These are phyloP conservation scores for Atherinomorus stipes DNA, from an alignment of 2,113 vertebrate genomes.

Conservation along the genomic window DNA sequence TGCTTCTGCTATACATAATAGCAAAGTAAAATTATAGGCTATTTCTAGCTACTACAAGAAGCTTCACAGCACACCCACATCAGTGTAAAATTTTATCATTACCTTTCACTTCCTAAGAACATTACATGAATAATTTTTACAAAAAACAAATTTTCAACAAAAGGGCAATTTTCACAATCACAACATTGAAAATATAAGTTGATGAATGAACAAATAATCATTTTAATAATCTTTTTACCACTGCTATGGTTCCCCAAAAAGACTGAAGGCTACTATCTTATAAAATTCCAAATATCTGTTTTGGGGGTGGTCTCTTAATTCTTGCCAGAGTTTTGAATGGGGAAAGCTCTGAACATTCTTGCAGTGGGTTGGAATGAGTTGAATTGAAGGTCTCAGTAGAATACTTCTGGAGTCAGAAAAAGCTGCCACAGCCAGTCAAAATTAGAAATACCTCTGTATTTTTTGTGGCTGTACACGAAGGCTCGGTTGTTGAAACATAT, in stretches of 20 bases:
- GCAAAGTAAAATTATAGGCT: too few species aligned
- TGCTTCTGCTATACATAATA: not conserved
- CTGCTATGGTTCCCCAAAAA: not conserved
- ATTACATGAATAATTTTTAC: not conserved
- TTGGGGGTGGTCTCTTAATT: conserved; percentile 13
- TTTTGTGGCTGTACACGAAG: conserved; percentile 5
- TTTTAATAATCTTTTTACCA: too few species aligned
- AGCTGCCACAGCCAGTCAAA: conserved; percentile 11
- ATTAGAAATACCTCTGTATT: conserved; percentile 8
- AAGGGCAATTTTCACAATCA: too few species aligned
- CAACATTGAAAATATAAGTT: too few species aligned
- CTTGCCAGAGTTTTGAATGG: conserved; percentile 42
- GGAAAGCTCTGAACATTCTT: conserved; percentile 6
- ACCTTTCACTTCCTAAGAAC: too few species aligned
- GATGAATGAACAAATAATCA: too few species aligned
- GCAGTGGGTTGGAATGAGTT: conserved; percentile 32
- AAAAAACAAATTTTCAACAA: not conserved
- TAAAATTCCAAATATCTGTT: conserved; percentile 17
- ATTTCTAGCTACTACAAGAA: not conserved
- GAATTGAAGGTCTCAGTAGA: conserved; percentile 5
- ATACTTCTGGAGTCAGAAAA: conserved; percentile 10
- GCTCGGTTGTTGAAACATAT: not conserved
- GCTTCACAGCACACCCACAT: too few species aligned
- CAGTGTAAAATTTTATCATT: not conserved
- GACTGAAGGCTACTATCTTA: not conserved